These are phyloP conservation scores for Forbesichthys agassizii DNA, from an alignment of 2,113 vertebrate genomes.

Conservation along the genomic window DNA sequence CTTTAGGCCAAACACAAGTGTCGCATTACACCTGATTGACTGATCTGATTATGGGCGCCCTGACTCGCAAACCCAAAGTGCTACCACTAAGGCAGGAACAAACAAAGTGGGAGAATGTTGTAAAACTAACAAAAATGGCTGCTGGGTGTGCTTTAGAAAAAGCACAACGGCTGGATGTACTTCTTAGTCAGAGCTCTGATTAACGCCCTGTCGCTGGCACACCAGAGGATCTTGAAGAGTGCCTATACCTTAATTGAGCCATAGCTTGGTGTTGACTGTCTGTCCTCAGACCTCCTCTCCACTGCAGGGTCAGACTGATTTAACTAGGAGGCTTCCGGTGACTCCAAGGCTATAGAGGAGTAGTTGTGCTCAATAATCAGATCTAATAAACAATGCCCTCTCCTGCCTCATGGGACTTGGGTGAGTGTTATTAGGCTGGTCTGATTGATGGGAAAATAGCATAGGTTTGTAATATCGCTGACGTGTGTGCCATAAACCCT, in stretches of 20 bases:
- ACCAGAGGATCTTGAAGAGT: no score
- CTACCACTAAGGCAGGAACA: no score
- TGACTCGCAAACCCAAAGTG: no score
- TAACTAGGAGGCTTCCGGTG: slow-evolving; percentile 37
- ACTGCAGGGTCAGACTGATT: slow-evolving; percentile 51
- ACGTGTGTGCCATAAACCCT: slow-evolving; percentile 35
- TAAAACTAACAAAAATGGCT: no score
- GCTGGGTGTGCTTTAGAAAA: no score
- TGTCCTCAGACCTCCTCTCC: slow-evolving; percentile 52
- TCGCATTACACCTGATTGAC: no score
- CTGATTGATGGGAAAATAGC: slow-evolving; percentile 16
- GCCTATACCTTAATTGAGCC: slow-evolving; percentile 46
- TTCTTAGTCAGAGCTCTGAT: no score
- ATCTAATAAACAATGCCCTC: slow-evolving; percentile 44
- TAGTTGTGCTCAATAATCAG: slow-evolving; percentile 54
- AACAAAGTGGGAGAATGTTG: no score
- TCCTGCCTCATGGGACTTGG: slow-evolving; percentile 21
- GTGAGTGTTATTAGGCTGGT: slow-evolving; percentile 36
- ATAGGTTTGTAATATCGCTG: slow-evolving; percentile 44
- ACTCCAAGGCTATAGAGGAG: slow-evolving; percentile 47
- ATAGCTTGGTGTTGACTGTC: slow-evolving; percentile 44
- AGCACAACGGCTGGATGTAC: no score
- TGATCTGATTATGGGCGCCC: no score
- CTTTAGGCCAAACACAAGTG: no score
- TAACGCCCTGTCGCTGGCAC: no score